Percentiles rank a stretch among this genome's conserved stretches.
phyloP scores from a whole-genome alignment of 2,888 invertebrate genomes.

The Emesis furor region DNA sequence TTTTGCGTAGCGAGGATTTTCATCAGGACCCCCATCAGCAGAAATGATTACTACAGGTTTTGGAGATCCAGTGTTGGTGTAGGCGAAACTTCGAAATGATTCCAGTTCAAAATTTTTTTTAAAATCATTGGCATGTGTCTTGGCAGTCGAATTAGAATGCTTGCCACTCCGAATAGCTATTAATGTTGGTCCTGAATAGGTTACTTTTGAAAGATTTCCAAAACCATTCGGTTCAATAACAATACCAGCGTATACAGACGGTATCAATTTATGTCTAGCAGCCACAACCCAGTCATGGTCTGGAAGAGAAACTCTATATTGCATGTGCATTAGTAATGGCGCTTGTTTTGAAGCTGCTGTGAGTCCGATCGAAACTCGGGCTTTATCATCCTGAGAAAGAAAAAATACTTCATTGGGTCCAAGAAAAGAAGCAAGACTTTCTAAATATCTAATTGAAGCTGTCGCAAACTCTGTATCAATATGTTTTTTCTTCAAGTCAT shows the following conservation, averaged over 20 bases:
- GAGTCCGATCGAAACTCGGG: conserved; percentile 4
- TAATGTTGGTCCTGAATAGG: conserved; percentile 18
- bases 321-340: conserved; percentile 14
- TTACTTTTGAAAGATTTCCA: conserved; percentile 6
- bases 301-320: conserved; percentile 11
- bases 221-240: conserved; percentile 14
- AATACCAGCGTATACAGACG: conserved; percentile 14
- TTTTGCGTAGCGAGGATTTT: conserved; percentile 59
- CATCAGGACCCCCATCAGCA: conserved; percentile 28
- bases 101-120: not conserved
- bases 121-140: conserved; percentile 28
- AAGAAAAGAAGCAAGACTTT: conserved; percentile 11
- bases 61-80: conserved; percentile 27
- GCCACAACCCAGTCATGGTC: conserved; percentile 14
- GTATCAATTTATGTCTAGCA: conserved; percentile 14
- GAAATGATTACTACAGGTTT: conserved; percentile 36
- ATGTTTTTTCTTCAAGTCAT: conserved; percentile 14
- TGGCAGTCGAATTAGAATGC: conserved; percentile 21
- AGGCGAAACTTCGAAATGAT: conserved; percentile 3
- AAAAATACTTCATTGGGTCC: conserved; percentile 8
- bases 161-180: conserved; percentile 30
- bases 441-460: conserved; percentile 14
- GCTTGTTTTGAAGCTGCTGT: conserved; percentile 11
- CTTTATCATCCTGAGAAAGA: conserved; percentile 11
- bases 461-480: conserved; percentile 14